phyloP scores from a whole-genome alignment of 2,797 vertebrate genomes.

The Spondyliosoma cantharus region DNA sequence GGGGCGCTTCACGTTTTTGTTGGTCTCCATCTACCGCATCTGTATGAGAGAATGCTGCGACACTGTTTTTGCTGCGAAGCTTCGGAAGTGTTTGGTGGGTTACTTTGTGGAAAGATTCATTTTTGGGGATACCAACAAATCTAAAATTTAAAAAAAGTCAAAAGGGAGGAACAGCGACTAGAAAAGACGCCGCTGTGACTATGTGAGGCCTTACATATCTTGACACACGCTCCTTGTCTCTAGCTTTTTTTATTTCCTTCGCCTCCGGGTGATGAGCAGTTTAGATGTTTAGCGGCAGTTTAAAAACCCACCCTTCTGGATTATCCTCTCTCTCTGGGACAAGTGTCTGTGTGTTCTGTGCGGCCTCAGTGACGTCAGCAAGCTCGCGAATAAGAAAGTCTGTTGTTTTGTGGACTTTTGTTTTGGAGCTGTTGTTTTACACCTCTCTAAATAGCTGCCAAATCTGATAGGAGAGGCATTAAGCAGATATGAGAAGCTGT shows the following conservation, averaged over 20 bases:
- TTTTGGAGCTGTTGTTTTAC: conserved; percentile 19
- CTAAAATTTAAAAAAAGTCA: not conserved
- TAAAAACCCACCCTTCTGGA: conserved; percentile 59
- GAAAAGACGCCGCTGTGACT: not conserved
- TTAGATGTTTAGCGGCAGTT: conserved; percentile 6
- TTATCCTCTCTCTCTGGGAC: conserved; percentile 8
- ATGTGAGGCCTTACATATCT: not conserved
- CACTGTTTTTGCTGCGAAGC: too few species aligned
- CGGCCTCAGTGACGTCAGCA: conserved; percentile 1
- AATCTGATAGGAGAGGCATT: conserved; percentile 46
- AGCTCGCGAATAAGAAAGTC: not conserved
- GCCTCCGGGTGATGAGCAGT: conserved; percentile 22
- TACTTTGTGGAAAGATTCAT: too few species aligned
- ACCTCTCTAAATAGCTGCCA: not conserved
- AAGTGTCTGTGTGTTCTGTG: conserved; percentile 2
- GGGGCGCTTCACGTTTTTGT: too few species aligned
- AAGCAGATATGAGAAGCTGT: conserved; percentile 23
- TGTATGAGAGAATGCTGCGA: too few species aligned
- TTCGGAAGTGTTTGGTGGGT: too few species aligned
- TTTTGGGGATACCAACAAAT: not conserved
- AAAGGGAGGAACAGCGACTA: not conserved
- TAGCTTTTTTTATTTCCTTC: conserved; percentile 11
- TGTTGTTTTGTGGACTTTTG: not conserved
- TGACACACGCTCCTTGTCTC: not conserved
- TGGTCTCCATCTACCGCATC: too few species aligned